Conservation (phyloP, 2,888 invertebrate genomes). For the Erebia aethiops region DNA sequence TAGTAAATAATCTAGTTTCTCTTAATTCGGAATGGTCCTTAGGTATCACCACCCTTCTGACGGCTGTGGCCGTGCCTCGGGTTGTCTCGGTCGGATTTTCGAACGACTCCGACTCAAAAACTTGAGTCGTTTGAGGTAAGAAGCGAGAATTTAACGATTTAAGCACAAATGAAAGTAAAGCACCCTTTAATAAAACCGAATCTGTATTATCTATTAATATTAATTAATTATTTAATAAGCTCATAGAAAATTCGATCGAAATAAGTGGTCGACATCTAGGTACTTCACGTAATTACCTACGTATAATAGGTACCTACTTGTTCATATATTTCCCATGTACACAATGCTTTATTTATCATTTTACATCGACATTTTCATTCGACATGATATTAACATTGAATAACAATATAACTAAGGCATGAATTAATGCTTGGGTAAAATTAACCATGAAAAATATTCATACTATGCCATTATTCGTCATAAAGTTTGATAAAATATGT, state of each 20-base stretch:
- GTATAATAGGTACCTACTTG: neutral
- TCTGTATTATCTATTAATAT: slow-evolving; percentile 21
- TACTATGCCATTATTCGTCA: neutral
- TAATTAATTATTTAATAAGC: slow-evolving; percentile 27
- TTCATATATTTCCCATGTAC: slow-evolving; percentile 1
- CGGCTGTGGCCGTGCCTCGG: slow-evolving; percentile 73
- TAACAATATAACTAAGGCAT: neutral
- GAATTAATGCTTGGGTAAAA: slow-evolving; percentile 3
- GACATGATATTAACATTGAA: neutral
- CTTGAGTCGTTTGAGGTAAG: slow-evolving; percentile 79
- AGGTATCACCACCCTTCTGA: slow-evolving; percentile 77
- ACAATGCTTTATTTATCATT: slow-evolving; percentile 25
- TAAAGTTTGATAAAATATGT: neutral
- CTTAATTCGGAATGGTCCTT: slow-evolving; percentile 71
- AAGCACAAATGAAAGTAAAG: slow-evolving; percentile 36
- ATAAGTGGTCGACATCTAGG: slow-evolving; percentile 32
- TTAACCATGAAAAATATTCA: slow-evolving; percentile 10
- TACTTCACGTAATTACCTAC: neutral
- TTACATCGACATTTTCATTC: slow-evolving; percentile 5
- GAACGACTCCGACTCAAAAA: slow-evolving; percentile 78
- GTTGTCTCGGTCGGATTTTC: slow-evolving; percentile 77
- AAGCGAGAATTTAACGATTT: slow-evolving; percentile 51
- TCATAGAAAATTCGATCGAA: slow-evolving; percentile 38
- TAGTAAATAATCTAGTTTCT: slow-evolving; percentile 44
- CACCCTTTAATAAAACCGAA: slow-evolving; percentile 13